A percentile compares a stretch with the other conserved stretches of the same genome.
These are phyloP conservation scores for Siniperca undulata DNA, from an alignment of 2,797 vertebrate species.

Conservation along the genomic window DNA sequence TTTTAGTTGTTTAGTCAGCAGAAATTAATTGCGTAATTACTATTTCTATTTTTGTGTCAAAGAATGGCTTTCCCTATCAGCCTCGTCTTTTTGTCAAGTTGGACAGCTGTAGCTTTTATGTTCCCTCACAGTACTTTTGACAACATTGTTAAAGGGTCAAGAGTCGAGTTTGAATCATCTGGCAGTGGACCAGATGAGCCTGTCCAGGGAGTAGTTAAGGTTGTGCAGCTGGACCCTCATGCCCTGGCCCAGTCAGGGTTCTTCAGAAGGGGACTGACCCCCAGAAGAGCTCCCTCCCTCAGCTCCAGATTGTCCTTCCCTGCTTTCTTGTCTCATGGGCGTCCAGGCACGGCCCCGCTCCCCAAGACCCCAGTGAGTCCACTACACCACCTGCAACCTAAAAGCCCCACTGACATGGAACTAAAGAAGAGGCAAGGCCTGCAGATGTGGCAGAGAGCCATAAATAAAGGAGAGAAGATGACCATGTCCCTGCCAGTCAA, in stretches of 20 bases:
- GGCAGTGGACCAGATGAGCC: constrained; percentile 74
- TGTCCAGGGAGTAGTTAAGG: constrained; percentile 75
- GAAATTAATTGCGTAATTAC: background rate
- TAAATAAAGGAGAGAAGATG: constrained; percentile 76
- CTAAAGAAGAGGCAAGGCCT: constrained; percentile 79
- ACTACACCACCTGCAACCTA: constrained; percentile 54
- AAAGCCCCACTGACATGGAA: constrained; percentile 50
- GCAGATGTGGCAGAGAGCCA: constrained; percentile 85
- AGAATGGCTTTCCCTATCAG: constrained; percentile 69
- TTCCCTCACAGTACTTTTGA: constrained; percentile 71
- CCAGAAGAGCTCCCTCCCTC: constrained; percentile 49
- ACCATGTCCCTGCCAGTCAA: constrained; percentile 70
- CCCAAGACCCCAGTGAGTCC: constrained; percentile 56
- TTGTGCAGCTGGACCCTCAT: constrained; percentile 77
- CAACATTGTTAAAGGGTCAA: constrained; percentile 43
- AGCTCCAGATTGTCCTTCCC: constrained; percentile 76
- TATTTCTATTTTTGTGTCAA: constrained; percentile 1
- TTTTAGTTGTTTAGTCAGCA: background rate
- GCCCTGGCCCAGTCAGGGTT: constrained; percentile 65
- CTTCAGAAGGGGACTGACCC: constrained; percentile 58
- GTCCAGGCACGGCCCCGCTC: constrained; percentile 59
- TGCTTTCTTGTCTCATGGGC: constrained; percentile 82
- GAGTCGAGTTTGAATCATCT: constrained; percentile 78
- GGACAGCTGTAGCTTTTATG: constrained; percentile 41
- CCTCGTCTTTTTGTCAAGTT: constrained; percentile 59